Evolutionary conservation across 2,113 vertebrate species (phyloP).

Genomic region (Oncorhynchus tshawytscha): DNA sequence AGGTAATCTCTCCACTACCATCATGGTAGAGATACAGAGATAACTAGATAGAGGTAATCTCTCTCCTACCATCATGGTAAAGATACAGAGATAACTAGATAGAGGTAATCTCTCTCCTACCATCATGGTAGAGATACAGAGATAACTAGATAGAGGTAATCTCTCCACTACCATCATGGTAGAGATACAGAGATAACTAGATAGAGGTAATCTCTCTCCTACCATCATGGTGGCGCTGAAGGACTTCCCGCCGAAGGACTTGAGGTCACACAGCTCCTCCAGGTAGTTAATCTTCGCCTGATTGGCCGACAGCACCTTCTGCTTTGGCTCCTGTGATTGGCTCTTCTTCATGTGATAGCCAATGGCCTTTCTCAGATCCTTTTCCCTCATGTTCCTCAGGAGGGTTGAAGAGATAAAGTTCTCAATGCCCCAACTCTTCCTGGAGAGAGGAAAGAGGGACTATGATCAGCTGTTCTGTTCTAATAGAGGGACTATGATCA

Average conservation of each 20-base stretch:
- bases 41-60: too few relatives aligned
- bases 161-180: too few relatives aligned
- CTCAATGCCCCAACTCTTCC: conserved; percentile 96
- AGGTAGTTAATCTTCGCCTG: conserved; percentile 88
- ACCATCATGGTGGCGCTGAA: conserved; percentile 85
- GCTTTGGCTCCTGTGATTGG: conserved; percentile 85
- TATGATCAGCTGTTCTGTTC: background rate
- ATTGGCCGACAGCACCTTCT: conserved; percentile 82
- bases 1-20: too few relatives aligned
- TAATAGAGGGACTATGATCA: too few relatives aligned
- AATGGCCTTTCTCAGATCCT: conserved; percentile 94
- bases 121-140: too few relatives aligned
- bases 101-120: too few relatives aligned
- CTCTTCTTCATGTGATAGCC: conserved; percentile 93
- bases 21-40: too few relatives aligned
- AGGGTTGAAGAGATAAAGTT: conserved; percentile 95
- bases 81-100: too few relatives aligned
- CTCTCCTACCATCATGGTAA: too few relatives aligned
- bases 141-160: too few relatives aligned
- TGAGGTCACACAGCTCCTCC: conserved; percentile 90
- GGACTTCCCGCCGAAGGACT: conserved; percentile 89
- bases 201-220: too few relatives aligned
- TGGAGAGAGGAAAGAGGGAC: conserved; percentile 49
- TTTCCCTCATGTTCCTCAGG: conserved; percentile 93
- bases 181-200: too few relatives aligned